These are phyloP conservation scores for Gambusia yucatana DNA, from an alignment of 2,797 vertebrate genomes.

Conservation along the genomic window DNA sequence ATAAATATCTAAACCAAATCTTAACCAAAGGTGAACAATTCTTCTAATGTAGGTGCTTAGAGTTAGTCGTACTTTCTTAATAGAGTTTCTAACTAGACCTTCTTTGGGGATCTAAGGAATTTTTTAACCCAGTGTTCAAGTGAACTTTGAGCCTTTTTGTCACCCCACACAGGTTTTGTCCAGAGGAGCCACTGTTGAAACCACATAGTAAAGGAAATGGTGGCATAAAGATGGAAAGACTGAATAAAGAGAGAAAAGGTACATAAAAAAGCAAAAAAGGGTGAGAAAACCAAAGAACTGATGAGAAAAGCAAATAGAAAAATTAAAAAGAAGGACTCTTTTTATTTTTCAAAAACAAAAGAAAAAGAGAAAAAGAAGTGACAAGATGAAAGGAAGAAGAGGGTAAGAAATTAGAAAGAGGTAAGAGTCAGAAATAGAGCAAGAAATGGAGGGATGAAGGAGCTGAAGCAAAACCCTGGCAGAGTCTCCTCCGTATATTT, in stretches of 20 bases:
- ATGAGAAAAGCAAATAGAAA: background rate
- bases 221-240: background rate
- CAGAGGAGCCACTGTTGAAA: background rate
- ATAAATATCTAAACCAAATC: background rate
- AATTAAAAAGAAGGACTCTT: background rate
- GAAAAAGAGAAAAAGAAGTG: background rate
- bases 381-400: background rate
- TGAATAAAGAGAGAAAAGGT: background rate
- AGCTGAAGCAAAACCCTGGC: conserved; percentile 57
- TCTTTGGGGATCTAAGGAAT: background rate
- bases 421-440: conserved; percentile 29
- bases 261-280: background rate
- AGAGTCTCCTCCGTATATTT: conserved; percentile 74
- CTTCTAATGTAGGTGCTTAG: background rate
- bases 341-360: too few species aligned
- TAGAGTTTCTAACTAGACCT: background rate
- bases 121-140: background rate
- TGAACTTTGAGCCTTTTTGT: background rate
- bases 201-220: background rate
- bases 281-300: background rate
- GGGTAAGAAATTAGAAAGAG: conserved; percentile 12
- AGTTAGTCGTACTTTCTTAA: background rate
- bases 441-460: conserved; percentile 20
- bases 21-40: background rate
- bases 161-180: background rate